Evolutionary conservation across 2,888 invertebrate genomes (phyloP), one percentile per base, ranked within the genome.

Genomic region (Trichopria drosophilae): DNA sequence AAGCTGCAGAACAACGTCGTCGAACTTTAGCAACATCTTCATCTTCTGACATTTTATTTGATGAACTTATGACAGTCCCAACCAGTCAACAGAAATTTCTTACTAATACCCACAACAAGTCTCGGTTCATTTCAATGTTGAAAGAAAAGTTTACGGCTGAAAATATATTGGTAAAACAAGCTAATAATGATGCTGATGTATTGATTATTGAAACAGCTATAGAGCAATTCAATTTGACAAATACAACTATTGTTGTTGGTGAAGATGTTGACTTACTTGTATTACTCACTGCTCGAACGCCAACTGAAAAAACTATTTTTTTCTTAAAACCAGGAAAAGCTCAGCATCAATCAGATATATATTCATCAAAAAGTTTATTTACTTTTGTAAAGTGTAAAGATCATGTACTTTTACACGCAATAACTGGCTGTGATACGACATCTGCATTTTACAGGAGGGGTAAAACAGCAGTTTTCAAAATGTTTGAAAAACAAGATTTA

Each of bases 1-100:
- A n/a, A n/a, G n/a, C n/a, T 15, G 45, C 52, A 12, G 59, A 62
- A 7, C 46, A 58, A 28, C 13, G n/a, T n/a, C n/a, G n/a, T n/a
- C n/a, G n/a, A n/a, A n/a, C n/a, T n/a, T n/a, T n/a, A n/a, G n/a
- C n/a, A n/a, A n/a, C n/a, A n/a, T n/a, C n/a, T n/a, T n/a, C n/a
- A n/a, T n/a, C n/a, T n/a, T n/a, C n/a, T n/a, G 6, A 24, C 24
- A 10, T 24, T 24, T 24, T 6, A 6, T 24, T 24, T 24, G 24
- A 24, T 24, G 6, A 7, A 10, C 24, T 9, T 24, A 24, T 24
- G 24, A 24, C 6, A 24, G 7, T 10, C 24, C 6, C 24, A 7
- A 10, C 10, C 10, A 24, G 10, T 6, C 24, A 24, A 24, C 7
- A 24, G 10, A 24, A 7, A 24, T 24, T 24, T 24, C 24, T 24